Base-by-base conservation (phyloP, 2,888 invertebrate species). In the Ptychoptera albimana region DNA sequence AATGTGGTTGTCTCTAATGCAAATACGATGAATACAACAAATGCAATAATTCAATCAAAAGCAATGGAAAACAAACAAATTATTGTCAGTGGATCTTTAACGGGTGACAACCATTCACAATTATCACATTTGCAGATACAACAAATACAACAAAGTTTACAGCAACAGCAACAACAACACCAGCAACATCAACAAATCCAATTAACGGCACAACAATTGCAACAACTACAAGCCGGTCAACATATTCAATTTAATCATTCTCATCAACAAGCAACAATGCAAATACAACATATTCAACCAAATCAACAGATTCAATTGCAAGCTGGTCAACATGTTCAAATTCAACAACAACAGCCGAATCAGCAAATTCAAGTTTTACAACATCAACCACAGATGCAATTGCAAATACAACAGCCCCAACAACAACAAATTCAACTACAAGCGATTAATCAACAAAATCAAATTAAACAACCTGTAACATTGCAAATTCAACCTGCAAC, bases 331-430 rank as follows among this genome's bases (percentile, higher is more conserved):
- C 70, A 71, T 50, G 70, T 70, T 53, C 69, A 69, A 1, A 62
- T 70, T 46, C 68, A 69, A 56, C 68, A 68, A 1, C 58, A 66
- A 0, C 70, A 69, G 47, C 71, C 70, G 5, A 71, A 68, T 52
- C 67, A 70, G 0, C 74, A 75, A 34, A 75, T 76, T 9, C 75
- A 61, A 46, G 57, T 63, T 47, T 45, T 46, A n/a, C 51, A 54
- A 68, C 61, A 63, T 61, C 43, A 60, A 61, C 39, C 58, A 58
- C 15, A 59, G 58, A 2, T 64, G 65, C 30, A 70, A 67, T 34
- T 70, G 70, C 49, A 65, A 68, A 74, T 9, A 73, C 73, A 51
- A 55, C 60, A 5, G 9, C 44, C 44, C 34, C 45, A 46, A 37
- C 51, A 53, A 38, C 52, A 54, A 45, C 53, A 54, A 45, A 57